Conservation (phyloP, 2,113 vertebrate genomes). For the Actinemys pallida region DNA sequence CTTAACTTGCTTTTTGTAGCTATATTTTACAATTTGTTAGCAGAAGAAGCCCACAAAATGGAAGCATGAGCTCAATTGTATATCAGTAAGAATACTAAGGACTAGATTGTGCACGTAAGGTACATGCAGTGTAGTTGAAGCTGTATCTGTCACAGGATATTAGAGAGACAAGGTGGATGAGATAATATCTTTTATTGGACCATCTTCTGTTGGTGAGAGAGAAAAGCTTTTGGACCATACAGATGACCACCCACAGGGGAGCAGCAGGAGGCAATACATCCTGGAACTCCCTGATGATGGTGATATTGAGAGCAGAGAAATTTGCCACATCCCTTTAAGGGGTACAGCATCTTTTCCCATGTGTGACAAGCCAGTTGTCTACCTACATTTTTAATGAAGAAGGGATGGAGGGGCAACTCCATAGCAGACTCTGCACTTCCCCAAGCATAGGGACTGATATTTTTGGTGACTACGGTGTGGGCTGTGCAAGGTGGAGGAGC, state of each 20-base stretch:
- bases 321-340: neutral
- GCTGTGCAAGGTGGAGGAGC: neutral
- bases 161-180: neutral
- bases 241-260: neutral
- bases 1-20: neutral
- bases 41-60: neutral
- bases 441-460: neutral
- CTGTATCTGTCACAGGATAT: neutral
- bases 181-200: neutral
- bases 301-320: fast-evolving
- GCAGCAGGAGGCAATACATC: neutral
- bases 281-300: fast-evolving
- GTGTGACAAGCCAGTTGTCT: neutral
- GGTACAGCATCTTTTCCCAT: neutral
- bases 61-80: fast-evolving
- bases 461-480: neutral
- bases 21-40: neutral
- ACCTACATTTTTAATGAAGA: neutral
- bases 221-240: neutral
- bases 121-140: neutral
- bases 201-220: neutral
- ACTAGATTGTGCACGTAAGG: neutral
- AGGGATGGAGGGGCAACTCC: neutral
- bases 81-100: fast-evolving
- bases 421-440: neutral